Conservation (phyloP, 2,888 invertebrate species). For the Phyto melanocephala region DNA sequence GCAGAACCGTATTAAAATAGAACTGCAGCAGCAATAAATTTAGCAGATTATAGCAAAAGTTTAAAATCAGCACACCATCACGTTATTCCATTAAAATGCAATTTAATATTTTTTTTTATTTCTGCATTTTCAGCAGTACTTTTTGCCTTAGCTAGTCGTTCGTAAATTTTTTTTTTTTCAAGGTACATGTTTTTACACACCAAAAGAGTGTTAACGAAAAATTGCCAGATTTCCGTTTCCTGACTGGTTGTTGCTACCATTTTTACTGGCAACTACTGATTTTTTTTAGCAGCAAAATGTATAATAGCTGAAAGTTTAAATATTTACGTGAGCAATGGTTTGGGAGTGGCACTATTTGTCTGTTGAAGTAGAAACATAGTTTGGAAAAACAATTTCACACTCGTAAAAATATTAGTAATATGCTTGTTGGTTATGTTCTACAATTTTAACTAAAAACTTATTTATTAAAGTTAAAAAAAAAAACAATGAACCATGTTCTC, state of each 20-base stretch:
- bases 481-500: too few relatives aligned
- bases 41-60: neutral
- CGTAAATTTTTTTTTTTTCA: neutral
- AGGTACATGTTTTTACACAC: neutral
- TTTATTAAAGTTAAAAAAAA: too few relatives aligned
- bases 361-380: neutral
- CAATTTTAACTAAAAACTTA: too few relatives aligned
- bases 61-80: conserved; percentile 27
- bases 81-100: conserved; percentile 57
- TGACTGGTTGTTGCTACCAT: neutral
- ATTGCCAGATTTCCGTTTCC: conserved; percentile 33
- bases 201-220: conserved; percentile 16
- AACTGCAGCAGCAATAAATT: conserved; percentile 20
- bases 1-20: neutral
- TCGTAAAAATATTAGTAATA: too few relatives aligned
- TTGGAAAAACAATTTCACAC: neutral
- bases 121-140: neutral
- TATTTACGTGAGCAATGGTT: conserved; percentile 10
- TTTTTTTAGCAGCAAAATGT: neutral
- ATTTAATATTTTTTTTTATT: conserved; percentile 21
- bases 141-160: neutral
- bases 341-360: neutral
- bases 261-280: neutral
- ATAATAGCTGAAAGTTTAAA: neutral
- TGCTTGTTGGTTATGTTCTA: too few relatives aligned